These are phyloP conservation scores for Epistrophe grossulariae DNA, from an alignment of 2,888 invertebrate species.

Conservation along the genomic window DNA sequence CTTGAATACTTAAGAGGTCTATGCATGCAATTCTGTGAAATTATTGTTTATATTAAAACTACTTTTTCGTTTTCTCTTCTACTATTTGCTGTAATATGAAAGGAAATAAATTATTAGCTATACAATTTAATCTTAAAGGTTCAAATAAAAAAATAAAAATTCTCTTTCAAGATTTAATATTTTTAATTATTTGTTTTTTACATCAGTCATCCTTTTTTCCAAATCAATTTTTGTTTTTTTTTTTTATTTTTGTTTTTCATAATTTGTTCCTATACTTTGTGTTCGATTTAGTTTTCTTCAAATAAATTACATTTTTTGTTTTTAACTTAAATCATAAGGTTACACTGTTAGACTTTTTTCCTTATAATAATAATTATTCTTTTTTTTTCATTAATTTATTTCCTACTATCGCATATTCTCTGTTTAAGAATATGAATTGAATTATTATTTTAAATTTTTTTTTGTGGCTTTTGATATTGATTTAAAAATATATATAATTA, in stretches of 20 bases:
- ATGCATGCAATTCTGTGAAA: neutral
- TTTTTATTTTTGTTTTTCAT: neutral
- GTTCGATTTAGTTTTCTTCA: conserved; percentile 14
- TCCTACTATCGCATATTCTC: conserved; percentile 39
- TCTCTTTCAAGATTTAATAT: conserved; percentile 51
- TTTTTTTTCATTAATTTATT: conserved; percentile 11
- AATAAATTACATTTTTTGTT: conserved; percentile 60
- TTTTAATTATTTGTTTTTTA: conserved; percentile 45
- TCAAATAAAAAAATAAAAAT: conserved; percentile 63
- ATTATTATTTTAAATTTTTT: conserved; percentile 23
- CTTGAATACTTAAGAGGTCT: conserved; percentile 9
- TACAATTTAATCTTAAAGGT: conserved; percentile 51
- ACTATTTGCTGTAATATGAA: conserved; percentile 11
- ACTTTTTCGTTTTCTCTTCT: conserved; percentile 4
- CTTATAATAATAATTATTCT: conserved; percentile 42
- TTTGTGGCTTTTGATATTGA: conserved; percentile 66
- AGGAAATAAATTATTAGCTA: conserved; percentile 56
- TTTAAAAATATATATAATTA: conserved; percentile 66
- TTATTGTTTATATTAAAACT: conserved; percentile 11
- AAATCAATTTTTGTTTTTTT: conserved; percentile 25
- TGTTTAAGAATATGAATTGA: conserved; percentile 38
- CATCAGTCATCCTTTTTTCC: conserved; percentile 73
- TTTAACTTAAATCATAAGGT: conserved; percentile 60
- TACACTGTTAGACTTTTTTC: conserved; percentile 63
- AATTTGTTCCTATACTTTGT: conserved; percentile 16